A percentile compares a stretch with the other conserved stretches of the same genome.
Evolutionary conservation across 2,113 vertebrate species (phyloP).

Genomic region (Uropsilus gracilis): DNA sequence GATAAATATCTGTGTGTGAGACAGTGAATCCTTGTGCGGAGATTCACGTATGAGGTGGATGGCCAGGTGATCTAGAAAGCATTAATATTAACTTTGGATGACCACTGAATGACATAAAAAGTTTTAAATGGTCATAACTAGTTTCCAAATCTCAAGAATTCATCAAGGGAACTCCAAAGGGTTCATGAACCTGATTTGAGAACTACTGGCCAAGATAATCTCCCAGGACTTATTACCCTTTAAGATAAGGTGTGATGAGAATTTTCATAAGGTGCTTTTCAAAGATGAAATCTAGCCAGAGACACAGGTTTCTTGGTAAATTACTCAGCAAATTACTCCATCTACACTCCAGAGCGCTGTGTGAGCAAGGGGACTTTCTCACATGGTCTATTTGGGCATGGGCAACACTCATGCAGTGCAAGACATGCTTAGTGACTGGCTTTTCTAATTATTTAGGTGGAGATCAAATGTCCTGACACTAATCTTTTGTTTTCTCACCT

Average conservation of each 20-base stretch:
- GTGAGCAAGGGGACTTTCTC: background rate
- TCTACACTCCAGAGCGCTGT: background rate
- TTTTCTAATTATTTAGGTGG: background rate
- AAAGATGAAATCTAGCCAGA: slow-evolving; percentile 16
- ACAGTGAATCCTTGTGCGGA: background rate
- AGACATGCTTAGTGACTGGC: background rate
- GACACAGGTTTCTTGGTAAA: background rate
- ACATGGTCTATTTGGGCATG: background rate
- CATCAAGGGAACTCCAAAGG: background rate
- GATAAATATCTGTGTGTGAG: background rate
- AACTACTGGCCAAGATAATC: background rate
- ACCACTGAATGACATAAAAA: background rate
- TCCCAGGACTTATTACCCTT: background rate
- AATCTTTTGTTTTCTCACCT: slow-evolving; percentile 33
- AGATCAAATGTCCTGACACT: background rate
- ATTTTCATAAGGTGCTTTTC: slow-evolving; percentile 9
- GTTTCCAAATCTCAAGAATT: background rate
- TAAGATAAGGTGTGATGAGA: background rate
- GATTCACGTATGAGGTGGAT: background rate
- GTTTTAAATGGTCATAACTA: background rate
- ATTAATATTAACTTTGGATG: background rate
- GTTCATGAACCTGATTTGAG: background rate
- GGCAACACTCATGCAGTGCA: background rate
- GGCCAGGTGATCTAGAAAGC: background rate
- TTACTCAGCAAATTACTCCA: background rate